phyloP scores from a whole-genome alignment of 1,140 invertebrate genomes.

The Mercenaria mercenaria region DNA sequence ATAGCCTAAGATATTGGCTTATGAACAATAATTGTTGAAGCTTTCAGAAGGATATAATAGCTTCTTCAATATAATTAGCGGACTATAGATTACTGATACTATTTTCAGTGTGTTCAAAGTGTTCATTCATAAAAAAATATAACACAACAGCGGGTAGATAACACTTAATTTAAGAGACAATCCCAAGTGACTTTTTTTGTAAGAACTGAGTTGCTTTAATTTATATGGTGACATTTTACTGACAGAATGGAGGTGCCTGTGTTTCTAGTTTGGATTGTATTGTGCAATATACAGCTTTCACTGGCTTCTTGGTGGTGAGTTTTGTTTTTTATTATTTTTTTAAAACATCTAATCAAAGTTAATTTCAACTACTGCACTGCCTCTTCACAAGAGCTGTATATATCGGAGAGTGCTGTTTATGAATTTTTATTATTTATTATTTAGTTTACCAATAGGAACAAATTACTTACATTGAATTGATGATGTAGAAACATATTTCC shows the following conservation, averaged over 20 bases:
- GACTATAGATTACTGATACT: background rate
- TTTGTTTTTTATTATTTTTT: background rate
- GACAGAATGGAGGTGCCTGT: background rate
- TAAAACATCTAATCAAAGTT: background rate
- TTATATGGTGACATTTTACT: no score
- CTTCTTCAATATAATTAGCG: background rate
- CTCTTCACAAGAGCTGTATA: no score
- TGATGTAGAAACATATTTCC: no score
- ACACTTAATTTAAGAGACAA: background rate
- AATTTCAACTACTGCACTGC: no score
- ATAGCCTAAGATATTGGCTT: background rate
- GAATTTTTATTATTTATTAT: no score
- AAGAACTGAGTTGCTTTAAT: background rate
- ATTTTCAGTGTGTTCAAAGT: conserved; percentile 1
- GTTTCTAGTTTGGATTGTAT: background rate
- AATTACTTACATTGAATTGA: no score
- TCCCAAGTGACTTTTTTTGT: background rate
- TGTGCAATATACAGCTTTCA: background rate
- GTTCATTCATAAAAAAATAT: conserved; percentile 49
- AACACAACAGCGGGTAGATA: background rate
- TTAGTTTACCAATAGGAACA: no score
- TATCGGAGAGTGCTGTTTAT: no score
- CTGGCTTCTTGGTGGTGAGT: conserved; percentile 62
- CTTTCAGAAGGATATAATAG: background rate
- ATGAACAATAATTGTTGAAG: conserved; percentile 4